Evolutionary conservation across 2,797 vertebrate species (phyloP), one percentile per base, ranked within the genome.

Genomic region (Momotus momota): DNA sequence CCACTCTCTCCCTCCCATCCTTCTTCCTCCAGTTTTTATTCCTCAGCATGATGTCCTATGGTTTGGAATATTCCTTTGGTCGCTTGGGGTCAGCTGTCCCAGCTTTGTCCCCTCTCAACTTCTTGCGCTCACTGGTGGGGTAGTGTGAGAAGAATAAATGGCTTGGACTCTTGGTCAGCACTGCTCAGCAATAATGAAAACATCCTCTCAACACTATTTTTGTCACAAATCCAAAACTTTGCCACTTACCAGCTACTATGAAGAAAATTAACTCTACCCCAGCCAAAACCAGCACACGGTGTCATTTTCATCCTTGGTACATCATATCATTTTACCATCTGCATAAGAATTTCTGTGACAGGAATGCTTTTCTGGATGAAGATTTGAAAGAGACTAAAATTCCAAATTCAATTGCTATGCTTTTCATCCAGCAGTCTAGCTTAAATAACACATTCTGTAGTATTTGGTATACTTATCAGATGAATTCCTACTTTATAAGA

Each of bases 1-100:
- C 35, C 35, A 52, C 9, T 3, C 49, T 52, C 15, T 1, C 2
- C 7, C 3, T 16, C 9, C 51, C 3, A 4, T 31, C 29, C 18
- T 55, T 40, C 9, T 17, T 45, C 20, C 2, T 8, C 7, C 5
- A 65, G 21, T 4, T 33, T 75, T 58, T 21, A 15, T 19, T 41
- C 13, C 13, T 67, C 31, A 81, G 23, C n/a, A 26, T 33, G 13
- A 33, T 0, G 1, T 38, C 40, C 9, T 21, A 33, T 6, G 9
- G 7, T 43, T 20, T 33, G 51, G 58, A 21, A 60, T 25, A 51
- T 33, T 14, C 19, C 31, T 83, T 19, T 31, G 20, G 46, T 48
- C 65, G 54, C 19, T 4, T 48, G 29, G 46, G 12, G 22, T 25
- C 66, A 78, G 38, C 35, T 66, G 3, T 58, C 52, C 52, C 17